Evolutionary conservation across 2,888 invertebrate genomes (phyloP).

Genomic region (Eilema sororculum): DNA sequence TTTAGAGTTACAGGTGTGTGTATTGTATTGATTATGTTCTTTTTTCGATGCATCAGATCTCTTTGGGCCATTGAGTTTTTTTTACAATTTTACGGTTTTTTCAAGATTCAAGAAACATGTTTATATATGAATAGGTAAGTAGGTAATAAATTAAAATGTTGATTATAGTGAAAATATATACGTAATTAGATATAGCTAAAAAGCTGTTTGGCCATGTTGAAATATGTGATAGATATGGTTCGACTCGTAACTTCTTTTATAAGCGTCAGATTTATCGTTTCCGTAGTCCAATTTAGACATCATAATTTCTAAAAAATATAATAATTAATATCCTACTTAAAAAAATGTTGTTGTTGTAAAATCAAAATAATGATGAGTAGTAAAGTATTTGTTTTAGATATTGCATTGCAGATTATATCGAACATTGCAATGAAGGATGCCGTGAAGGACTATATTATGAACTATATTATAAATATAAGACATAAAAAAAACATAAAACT

Average conservation of each 20-base stretch:
- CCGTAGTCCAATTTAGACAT: neutral
- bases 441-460: no score
- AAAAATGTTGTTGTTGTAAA: no score
- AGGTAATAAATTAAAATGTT: neutral
- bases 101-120: neutral
- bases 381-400: no score
- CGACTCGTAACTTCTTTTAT: neutral
- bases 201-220: neutral
- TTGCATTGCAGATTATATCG: no score
- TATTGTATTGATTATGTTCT: neutral
- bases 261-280: neutral
- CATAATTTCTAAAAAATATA: neutral
- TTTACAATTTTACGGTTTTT: neutral
- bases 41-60: no score
- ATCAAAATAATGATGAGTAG: neutral
- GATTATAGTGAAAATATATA: neutral
- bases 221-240: neutral
- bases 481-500: no score
- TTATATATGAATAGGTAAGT: neutral
- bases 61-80: neutral
- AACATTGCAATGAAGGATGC: neutral
- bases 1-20: conserved; percentile 12
- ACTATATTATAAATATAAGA: neutral
- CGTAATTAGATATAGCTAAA: neutral
- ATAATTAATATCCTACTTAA: neutral